phyloP scores from a whole-genome alignment of 2,797 vertebrate species.

The Lophotriccus pileatus region DNA sequence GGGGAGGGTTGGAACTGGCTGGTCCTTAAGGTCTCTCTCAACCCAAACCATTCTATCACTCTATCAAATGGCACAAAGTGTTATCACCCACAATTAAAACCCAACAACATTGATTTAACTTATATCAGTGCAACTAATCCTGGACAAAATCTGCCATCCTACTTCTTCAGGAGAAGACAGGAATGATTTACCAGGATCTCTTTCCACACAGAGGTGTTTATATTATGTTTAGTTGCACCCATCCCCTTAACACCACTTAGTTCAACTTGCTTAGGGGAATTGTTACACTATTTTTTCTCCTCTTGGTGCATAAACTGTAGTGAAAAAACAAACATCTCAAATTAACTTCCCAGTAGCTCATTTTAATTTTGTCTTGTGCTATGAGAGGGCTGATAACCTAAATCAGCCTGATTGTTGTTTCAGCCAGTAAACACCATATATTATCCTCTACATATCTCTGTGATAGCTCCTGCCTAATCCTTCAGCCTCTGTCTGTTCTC shows the following conservation, averaged over 20 bases:
- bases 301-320: not conserved
- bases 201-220: not conserved
- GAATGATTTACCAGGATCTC: not conserved
- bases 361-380: conserved; percentile 3
- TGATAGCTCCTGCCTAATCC: not conserved
- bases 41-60: not conserved
- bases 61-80: not conserved
- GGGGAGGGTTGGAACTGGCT: not conserved
- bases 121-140: not conserved
- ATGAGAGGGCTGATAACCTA: not conserved
- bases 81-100: not conserved
- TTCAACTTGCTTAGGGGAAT: not conserved
- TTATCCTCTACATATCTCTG: not conserved
- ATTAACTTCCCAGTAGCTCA: not conserved
- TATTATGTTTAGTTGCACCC: not conserved
- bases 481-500: not conserved
- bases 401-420: conserved; percentile 19
- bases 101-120: not conserved
- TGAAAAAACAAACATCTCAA: not conserved
- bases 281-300: not conserved
- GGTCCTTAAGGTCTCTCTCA: not conserved
- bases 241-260: not conserved
- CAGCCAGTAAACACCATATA: not conserved
- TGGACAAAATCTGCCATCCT: not conserved
- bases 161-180: not conserved